These are phyloP conservation scores for Terebella lapidaria DNA, from an alignment of 2,888 invertebrate species.

Conservation along the genomic window DNA sequence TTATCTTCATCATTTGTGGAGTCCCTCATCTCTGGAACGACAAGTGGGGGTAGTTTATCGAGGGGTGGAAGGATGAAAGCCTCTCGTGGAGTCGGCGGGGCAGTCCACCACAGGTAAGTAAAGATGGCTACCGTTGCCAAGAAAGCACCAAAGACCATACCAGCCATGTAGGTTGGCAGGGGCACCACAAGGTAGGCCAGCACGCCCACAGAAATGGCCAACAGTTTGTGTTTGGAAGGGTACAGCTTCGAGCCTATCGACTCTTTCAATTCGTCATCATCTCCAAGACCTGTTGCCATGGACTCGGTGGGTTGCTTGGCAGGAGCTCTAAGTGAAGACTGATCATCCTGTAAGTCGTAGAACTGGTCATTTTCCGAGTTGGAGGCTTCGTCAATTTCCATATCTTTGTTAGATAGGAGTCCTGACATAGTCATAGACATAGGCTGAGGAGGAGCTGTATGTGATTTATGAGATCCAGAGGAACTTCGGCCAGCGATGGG, in stretches of 20 bases:
- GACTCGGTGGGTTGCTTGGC: not conserved
- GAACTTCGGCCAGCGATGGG: not conserved
- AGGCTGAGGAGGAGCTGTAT: not conserved
- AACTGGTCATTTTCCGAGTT: not conserved
- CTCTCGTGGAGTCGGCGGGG: conserved; percentile 28
- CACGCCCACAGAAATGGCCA: not conserved
- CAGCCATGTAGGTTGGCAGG: not conserved
- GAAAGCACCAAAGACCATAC: not conserved
- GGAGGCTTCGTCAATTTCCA: not conserved
- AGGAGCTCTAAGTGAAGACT: not conserved
- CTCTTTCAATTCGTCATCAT: not conserved
- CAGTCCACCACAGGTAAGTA: conserved; percentile 1
- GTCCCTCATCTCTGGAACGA: conserved; percentile 36
- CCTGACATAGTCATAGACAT: not conserved
- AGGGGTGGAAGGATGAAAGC: conserved; percentile 30
- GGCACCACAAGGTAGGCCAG: not conserved
- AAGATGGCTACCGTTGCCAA: not conserved
- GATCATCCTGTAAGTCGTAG: not conserved
- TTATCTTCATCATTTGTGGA: conserved; percentile 33
- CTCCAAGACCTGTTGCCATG: not conserved
- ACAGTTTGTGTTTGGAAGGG: conserved; percentile 2
- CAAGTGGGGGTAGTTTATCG: conserved; percentile 34
- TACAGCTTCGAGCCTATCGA: not conserved
- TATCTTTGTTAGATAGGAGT: not conserved
- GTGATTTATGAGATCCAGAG: too few relatives aligned